A percentile compares a stretch with the other conserved stretches of the same genome.
Evolutionary conservation across 1,140 invertebrate genomes (phyloP).

Genomic region (Adelges cooleyi): DNA sequence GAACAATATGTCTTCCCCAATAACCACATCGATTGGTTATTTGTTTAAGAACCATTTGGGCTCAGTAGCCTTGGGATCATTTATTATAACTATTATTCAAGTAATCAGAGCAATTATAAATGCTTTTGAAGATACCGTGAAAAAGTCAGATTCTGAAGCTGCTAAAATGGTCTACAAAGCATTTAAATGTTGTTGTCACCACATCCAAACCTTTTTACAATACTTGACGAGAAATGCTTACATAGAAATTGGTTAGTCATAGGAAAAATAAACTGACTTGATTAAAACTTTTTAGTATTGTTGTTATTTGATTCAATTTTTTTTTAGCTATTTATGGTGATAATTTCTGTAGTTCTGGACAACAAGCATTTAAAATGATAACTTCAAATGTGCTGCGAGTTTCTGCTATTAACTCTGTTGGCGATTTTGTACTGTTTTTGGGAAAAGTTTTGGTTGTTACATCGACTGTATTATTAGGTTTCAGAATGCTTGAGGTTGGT

Average conservation of each 20-base stretch:
- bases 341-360: slow-evolving; percentile 53
- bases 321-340: slow-evolving; percentile 58
- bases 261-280: no score
- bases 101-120: slow-evolving; percentile 48
- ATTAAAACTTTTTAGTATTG: background rate
- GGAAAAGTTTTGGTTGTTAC: slow-evolving; percentile 58
- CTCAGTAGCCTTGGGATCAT: slow-evolving; percentile 61
- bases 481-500: slow-evolving; percentile 49
- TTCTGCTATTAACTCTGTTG: slow-evolving; percentile 63
- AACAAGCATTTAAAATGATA: slow-evolving; percentile 49
- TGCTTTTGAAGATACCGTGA: slow-evolving; percentile 37
- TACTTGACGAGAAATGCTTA: slow-evolving; percentile 66
- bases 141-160: slow-evolving; percentile 39
- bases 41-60: slow-evolving; percentile 61
- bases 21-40: slow-evolving; percentile 44
- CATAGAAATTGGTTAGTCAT: slow-evolving; percentile 54
- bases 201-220: slow-evolving; percentile 60
- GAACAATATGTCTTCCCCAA: slow-evolving; percentile 45
- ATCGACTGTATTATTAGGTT: slow-evolving; percentile 48
- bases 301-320: slow-evolving; percentile 19
- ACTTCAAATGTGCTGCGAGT: slow-evolving; percentile 54
- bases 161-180: slow-evolving; percentile 42
- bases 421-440: slow-evolving; percentile 63
- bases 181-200: slow-evolving; percentile 61
- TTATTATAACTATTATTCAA: slow-evolving; percentile 60